Percentiles rank a stretch among this genome's conserved stretches.
Conservation (phyloP, 2,113 vertebrate species). For the Benitochromis conjunctus region DNA sequence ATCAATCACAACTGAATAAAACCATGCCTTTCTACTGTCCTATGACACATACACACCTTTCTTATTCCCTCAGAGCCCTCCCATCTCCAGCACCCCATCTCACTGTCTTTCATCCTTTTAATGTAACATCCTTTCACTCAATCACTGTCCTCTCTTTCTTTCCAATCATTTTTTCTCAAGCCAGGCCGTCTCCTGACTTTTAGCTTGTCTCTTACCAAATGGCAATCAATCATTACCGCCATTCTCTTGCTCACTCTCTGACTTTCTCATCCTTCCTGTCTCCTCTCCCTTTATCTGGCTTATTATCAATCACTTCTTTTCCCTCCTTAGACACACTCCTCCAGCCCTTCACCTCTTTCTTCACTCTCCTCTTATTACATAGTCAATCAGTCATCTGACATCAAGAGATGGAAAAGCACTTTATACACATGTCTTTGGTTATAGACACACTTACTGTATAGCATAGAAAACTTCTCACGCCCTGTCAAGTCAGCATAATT, state of each 20-base stretch:
- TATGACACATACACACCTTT: neutral
- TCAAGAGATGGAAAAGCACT: constrained; percentile 13
- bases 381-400: constrained; percentile 34
- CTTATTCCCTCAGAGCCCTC: neutral
- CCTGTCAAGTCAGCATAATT: neutral
- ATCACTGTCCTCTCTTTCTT: constrained; percentile 9
- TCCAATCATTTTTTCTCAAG: constrained; percentile 10
- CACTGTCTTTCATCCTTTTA: neutral
- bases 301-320: constrained; percentile 31
- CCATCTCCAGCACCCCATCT: neutral
- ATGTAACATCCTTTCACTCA: constrained; percentile 21
- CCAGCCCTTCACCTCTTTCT: neutral
- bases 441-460: neutral
- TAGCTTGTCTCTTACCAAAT: constrained; percentile 19
- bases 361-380: constrained; percentile 19
- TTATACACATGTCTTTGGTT: neutral
- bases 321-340: constrained; percentile 53
- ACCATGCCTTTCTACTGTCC: neutral
- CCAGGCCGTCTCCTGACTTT: constrained; percentile 26
- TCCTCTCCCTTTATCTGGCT: neutral
- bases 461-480: neutral
- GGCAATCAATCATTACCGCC: constrained; percentile 45
- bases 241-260: neutral
- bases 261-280: neutral
- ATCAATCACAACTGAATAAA: constrained; percentile 5